A percentile compares a stretch with the other conserved stretches of the same genome.
These are phyloP conservation scores for Donacobius atricapilla DNA, from an alignment of 2,113 vertebrate species.

Conservation along the genomic window DNA sequence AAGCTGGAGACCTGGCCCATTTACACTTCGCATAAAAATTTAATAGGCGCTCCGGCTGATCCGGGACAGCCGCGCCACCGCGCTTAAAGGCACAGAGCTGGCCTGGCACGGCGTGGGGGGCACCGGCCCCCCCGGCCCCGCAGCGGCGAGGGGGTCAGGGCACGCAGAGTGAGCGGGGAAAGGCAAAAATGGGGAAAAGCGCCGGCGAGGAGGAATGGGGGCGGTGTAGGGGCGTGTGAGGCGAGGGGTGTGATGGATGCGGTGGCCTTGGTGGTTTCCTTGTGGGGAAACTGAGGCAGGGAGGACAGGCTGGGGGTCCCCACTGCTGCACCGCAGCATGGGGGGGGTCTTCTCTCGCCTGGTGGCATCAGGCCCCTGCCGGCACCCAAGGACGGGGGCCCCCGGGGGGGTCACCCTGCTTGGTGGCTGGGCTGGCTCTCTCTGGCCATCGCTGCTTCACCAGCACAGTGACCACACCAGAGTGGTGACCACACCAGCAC, in stretches of 20 bases:
- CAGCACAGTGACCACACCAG: rapidly evolving
- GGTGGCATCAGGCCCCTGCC: not conserved
- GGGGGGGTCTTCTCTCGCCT: rapidly evolving
- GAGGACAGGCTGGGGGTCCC: rapidly evolving
- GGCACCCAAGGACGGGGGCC: not conserved
- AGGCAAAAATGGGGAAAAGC: not conserved
- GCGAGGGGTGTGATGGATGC: rapidly evolving
- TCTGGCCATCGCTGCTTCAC: rapidly evolving
- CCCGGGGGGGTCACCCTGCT: rapidly evolving
- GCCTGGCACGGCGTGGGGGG: not conserved
- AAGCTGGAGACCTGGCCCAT: constrained; percentile 86
- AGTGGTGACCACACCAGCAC: not conserved
- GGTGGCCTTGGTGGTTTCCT: not conserved
- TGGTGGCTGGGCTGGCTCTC: not conserved
- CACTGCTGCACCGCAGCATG: rapidly evolving
- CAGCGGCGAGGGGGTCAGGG: rapidly evolving
- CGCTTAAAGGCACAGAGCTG: constrained; percentile 78
- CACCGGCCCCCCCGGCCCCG: rapidly evolving
- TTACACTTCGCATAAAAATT: constrained; percentile 87
- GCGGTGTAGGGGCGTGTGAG: rapidly evolving
- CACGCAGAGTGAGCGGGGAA: rapidly evolving
- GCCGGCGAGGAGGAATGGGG: rapidly evolving
- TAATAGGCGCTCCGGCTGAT: constrained; percentile 84
- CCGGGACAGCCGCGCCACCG: constrained; percentile 71
- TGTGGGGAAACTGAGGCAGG: not conserved